These are phyloP conservation scores for Eupleurogrammus muticus DNA, from an alignment of 2,797 vertebrate genomes.

Conservation along the genomic window DNA sequence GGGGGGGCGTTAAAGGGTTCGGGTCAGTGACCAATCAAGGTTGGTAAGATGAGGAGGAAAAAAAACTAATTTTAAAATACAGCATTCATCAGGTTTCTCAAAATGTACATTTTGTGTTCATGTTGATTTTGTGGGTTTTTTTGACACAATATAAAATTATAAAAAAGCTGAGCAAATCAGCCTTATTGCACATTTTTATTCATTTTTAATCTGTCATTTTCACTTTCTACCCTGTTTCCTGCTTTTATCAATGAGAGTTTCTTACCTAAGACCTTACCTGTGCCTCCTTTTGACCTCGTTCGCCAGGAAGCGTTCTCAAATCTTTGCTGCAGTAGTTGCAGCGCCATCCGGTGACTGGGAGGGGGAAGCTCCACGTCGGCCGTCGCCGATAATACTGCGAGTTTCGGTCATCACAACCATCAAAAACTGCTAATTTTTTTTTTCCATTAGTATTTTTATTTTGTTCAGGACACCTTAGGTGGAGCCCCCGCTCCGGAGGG, in stretches of 20 bases:
- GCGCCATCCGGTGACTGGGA: conserved; percentile 27
- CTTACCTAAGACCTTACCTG: conserved; percentile 56
- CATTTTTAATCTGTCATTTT: no score
- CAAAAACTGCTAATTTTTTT: conserved; percentile 68
- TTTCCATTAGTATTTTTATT: conserved; percentile 84
- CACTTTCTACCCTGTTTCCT: neutral
- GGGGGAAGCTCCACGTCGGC: conserved; percentile 8
- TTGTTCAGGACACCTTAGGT: conserved; percentile 76
- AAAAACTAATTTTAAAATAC: no score
- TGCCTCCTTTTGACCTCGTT: conserved; percentile 61
- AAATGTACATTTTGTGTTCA: no score
- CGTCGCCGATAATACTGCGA: conserved; percentile 26
- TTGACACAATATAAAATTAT: no score
- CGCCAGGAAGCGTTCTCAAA: conserved; percentile 24
- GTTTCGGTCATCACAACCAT: conserved; percentile 63
- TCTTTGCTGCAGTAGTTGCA: conserved; percentile 5
- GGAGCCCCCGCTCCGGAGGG: conserved; percentile 77
- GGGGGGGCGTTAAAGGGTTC: no score
- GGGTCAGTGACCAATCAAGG: no score
- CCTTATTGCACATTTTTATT: neutral
- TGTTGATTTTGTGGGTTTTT: no score
- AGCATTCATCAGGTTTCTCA: no score
- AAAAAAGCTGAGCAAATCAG: neutral
- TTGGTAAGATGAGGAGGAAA: no score
- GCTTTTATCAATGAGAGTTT: neutral